Base-by-base conservation (phyloP, 2,888 invertebrate genomes). In the Napeogenes inachia region DNA sequence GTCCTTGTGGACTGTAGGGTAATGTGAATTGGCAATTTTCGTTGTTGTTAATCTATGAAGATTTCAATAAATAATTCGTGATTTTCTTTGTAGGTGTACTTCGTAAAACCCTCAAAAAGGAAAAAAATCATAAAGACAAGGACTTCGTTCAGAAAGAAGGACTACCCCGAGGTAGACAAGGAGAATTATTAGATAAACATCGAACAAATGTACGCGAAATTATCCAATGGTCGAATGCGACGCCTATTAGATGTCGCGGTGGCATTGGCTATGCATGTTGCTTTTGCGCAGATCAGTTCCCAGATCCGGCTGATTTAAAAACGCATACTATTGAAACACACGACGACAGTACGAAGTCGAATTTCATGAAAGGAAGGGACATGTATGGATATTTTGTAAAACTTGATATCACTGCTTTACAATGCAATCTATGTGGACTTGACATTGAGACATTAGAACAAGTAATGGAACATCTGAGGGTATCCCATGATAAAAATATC, bases 381-480 rank as follows among this genome's bases (percentile, higher is more conserved):
- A 70, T 73, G 69, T 70, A 71, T 53, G 69, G 71, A 13, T 78
- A 78, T 64, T 69, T 78, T 8, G 73, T 82, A 0, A 81, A 82
- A 67, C 62, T 87, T 0, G 87, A 87, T 38, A 75, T 87, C 4
- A 85, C 87, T 0, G 68, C 63, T 4, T 64, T 87, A 0, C 68
- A 71, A 57, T 88, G 87, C 65, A 77, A 70, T 10, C 62, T 82
- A 2, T 87, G 87, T 59, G 56, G 65, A 0, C 6, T 33, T 2
- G 62, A 58, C 3, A 63, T 82, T 0, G 68, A 76, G 2, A 70
- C 68, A 0, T 57, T 86, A 12, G 78, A 84, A 64, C 57, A 68
- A 0, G 63, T 82, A 0, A 75, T 75, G 57, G 66, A 71, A 0
- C 83, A 87, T 63, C 62, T 87, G 2, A 73, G 70, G 13, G 57